Percentiles rank a stretch among this genome's conserved stretches.
These are phyloP conservation scores for Apostichopus californicus DNA, from an alignment of 35 echinoderm and acorn worm species.

Conservation along the genomic window DNA sequence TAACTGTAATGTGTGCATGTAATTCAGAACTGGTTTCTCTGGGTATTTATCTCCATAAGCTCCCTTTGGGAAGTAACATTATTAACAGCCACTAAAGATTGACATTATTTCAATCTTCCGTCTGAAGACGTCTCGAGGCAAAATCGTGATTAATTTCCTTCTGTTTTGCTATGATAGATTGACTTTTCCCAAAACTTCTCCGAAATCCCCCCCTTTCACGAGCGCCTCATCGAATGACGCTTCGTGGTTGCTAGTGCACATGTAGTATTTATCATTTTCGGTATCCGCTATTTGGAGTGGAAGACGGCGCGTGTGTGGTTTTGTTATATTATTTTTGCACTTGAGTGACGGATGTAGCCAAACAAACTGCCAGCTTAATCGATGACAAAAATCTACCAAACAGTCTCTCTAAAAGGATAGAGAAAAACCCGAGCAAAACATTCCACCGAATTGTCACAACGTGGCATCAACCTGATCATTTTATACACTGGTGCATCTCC, in stretches of 20 bases:
- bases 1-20: not conserved
- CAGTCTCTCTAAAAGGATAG: not conserved
- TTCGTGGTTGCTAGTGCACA: constrained; percentile 33
- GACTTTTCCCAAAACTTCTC: constrained; percentile 33
- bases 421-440: not conserved
- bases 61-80: constrained; percentile 45
- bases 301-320: constrained; percentile 38
- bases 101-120: constrained; percentile 54
- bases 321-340: constrained; percentile 34
- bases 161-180: constrained; percentile 42
- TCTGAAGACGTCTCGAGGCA: constrained; percentile 42
- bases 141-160: constrained; percentile 48
- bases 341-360: constrained; percentile 44
- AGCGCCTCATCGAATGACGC: constrained; percentile 23
- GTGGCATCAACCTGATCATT: not conserved
- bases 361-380: constrained; percentile 39
- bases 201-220: not conserved
- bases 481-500: not conserved
- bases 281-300: constrained; percentile 46
- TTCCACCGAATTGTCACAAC: not conserved
- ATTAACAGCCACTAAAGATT: constrained; percentile 52
- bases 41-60: constrained; percentile 3
- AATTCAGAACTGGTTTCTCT: not conserved
- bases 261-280: constrained; percentile 31
- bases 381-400: constrained; percentile 30